These are phyloP conservation scores for Polyommatus iphigenia DNA, from an alignment of 2,888 invertebrate genomes.

Conservation along the genomic window DNA sequence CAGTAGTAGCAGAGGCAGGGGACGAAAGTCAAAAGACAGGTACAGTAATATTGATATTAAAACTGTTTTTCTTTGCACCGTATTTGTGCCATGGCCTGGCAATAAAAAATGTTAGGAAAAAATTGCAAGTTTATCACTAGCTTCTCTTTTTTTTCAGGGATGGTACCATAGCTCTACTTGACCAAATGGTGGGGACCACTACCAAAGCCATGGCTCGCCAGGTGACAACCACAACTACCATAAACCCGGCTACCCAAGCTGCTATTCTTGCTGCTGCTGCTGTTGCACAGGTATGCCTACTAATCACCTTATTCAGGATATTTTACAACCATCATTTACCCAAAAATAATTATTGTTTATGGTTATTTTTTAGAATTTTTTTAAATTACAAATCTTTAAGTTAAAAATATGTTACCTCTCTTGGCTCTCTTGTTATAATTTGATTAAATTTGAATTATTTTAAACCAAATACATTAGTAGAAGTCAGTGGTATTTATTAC, in stretches of 20 bases:
- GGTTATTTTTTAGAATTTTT: not conserved
- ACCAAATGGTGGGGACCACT: slow-evolving; percentile 78
- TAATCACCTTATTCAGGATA: not conserved
- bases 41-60: slow-evolving; percentile 35
- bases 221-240: slow-evolving; percentile 58
- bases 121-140: not conserved
- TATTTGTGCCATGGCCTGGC: too few species aligned
- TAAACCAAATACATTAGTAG: not conserved
- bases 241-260: slow-evolving; percentile 77
- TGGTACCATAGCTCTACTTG: slow-evolving; percentile 73
- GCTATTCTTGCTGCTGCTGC: slow-evolving; percentile 80
- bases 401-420: too few species aligned
- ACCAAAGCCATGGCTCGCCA: slow-evolving; percentile 71
- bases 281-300: slow-evolving; percentile 71
- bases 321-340: not conserved
- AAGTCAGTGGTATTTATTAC: not conserved
- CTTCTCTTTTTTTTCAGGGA: slow-evolving; percentile 53
- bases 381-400: not conserved
- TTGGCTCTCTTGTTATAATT: too few species aligned
- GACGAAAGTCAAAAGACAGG: slow-evolving; percentile 75
- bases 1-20: slow-evolving; percentile 62
- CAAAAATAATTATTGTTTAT: not conserved
- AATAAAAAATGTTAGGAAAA: not conserved
- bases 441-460: not conserved
- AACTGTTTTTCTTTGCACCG: not conserved